A percentile compares a stretch with the other conserved stretches of the same genome.
Conservation (phyloP, 2,888 invertebrate species). For the Sinhomidia bicolor region DNA sequence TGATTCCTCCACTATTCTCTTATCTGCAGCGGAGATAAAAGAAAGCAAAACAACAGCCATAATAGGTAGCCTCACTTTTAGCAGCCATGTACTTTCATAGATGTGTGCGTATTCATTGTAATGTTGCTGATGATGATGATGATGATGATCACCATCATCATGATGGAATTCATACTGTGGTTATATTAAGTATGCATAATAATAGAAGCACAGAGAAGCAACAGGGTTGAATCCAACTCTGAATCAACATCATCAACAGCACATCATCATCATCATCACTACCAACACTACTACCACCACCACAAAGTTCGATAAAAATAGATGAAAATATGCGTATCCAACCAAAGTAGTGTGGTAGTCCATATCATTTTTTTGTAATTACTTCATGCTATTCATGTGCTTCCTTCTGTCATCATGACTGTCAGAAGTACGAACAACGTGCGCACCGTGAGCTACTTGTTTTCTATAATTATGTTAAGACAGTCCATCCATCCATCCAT, state of each 20-base stretch:
- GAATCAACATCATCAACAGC: conserved; percentile 20
- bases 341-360: neutral
- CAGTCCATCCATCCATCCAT: neutral
- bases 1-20: conserved; percentile 31
- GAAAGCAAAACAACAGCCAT: conserved; percentile 26
- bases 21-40: conserved; percentile 30
- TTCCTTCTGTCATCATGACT: conserved; percentile 61
- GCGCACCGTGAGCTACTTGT: conserved; percentile 68
- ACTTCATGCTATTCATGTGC: conserved; percentile 40
- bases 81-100: neutral
- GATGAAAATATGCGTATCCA: conserved; percentile 22
- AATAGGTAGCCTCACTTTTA: neutral
- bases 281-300: neutral
- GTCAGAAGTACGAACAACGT: conserved; percentile 48
- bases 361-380: conserved; percentile 55
- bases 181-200: conserved; percentile 6
- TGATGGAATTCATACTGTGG: too few species aligned
- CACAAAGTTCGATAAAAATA: conserved; percentile 19
- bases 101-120: too few species aligned
- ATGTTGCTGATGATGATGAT: too few species aligned
- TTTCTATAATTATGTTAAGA: conserved; percentile 42
- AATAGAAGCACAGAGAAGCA: neutral
- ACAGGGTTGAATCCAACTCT: too few species aligned
- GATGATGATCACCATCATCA: too few species aligned
- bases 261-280: neutral